Conservation (phyloP, 2,888 invertebrate genomes). For the Microctonus aethiopoides region DNA sequence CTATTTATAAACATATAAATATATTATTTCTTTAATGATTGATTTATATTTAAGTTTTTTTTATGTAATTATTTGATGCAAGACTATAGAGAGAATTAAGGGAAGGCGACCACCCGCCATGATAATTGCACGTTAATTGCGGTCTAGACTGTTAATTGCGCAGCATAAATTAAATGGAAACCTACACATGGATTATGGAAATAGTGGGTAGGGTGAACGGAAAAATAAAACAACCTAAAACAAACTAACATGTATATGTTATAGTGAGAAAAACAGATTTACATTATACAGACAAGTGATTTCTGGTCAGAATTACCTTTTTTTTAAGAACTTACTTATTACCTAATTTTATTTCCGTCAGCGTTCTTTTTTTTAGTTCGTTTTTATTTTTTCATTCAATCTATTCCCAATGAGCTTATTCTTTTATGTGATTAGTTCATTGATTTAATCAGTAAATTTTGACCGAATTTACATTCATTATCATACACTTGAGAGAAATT, state of each 20-base stretch:
- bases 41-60: too few relatives aligned
- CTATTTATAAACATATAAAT: not conserved
- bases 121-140: conserved; percentile 41
- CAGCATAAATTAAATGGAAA: conserved; percentile 36
- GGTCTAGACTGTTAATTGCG: conserved; percentile 45
- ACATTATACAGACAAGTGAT: conserved; percentile 19
- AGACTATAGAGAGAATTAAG: conserved; percentile 14
- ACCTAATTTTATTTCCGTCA: not conserved
- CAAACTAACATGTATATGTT: too few relatives aligned
- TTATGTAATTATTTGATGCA: not conserved
- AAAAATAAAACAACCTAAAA: too few relatives aligned
- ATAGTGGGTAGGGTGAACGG: not conserved
- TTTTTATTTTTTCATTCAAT: conserved; percentile 7
- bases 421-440: conserved; percentile 19
- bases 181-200: conserved; percentile 30
- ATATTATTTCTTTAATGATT: not conserved
- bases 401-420: conserved; percentile 14
- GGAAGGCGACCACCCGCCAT: conserved; percentile 36
- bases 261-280: too few relatives aligned
- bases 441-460: conserved; percentile 30
- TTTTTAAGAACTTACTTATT: not conserved
- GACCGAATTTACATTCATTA: conserved; percentile 11
- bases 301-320: conserved; percentile 1
- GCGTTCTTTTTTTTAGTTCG: not conserved
- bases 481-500: conserved; percentile 1